These are phyloP conservation scores for Lamellibrachia satsuma DNA, from an alignment of 2,888 invertebrate genomes.

Conservation along the genomic window DNA sequence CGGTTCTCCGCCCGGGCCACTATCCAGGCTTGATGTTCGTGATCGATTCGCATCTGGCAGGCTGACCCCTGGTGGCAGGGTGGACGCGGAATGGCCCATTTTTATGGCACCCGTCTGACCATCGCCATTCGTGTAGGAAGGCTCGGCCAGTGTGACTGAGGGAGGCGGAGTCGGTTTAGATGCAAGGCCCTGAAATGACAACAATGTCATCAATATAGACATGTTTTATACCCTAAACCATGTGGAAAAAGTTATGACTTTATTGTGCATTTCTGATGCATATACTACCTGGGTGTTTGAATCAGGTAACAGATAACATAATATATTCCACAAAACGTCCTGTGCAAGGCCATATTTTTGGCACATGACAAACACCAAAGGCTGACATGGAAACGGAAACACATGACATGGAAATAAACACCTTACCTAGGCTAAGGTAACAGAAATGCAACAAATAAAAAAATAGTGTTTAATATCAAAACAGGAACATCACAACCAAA, in stretches of 20 bases:
- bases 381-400: not conserved
- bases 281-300: no score
- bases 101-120: not conserved
- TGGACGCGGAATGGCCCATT: conserved; percentile 6
- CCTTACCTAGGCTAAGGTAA: not conserved
- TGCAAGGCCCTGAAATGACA: not conserved
- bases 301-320: no score
- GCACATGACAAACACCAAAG: no score
- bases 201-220: not conserved
- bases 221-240: not conserved
- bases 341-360: no score
- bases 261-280: no score
- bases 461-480: not conserved
- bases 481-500: not conserved
- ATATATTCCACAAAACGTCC: no score
- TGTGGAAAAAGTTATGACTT: not conserved
- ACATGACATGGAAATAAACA: not conserved
- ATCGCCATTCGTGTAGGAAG: not conserved
- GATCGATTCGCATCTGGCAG: not conserved
- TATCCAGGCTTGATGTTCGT: conserved; percentile 31
- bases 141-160: not conserved
- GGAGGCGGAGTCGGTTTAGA: not conserved
- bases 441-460: not conserved
- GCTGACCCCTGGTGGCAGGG: conserved; percentile 32
- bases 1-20: not conserved